Evolutionary conservation across 2,797 vertebrate genomes (phyloP).

Genomic region (Graptemys geographica): DNA sequence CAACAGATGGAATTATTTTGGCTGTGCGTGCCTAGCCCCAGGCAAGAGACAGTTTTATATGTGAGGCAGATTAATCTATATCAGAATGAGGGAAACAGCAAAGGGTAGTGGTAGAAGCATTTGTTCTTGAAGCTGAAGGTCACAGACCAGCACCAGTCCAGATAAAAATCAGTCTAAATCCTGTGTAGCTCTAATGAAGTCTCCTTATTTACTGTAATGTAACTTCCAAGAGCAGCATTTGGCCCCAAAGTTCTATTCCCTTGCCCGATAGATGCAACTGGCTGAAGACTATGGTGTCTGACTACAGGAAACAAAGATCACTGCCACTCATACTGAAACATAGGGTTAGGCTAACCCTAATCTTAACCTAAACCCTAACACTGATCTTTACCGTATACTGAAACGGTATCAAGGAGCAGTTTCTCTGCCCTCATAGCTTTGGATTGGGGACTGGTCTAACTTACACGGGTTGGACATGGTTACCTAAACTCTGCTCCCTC

Average conservation of each 20-base stretch:
- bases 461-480: accelerated
- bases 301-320: background rate
- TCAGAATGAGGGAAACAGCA: background rate
- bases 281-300: background rate
- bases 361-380: background rate
- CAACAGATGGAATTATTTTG: background rate
- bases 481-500: background rate
- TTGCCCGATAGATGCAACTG: background rate
- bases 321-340: background rate
- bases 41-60: background rate
- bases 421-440: background rate
- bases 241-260: background rate
- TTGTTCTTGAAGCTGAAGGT: background rate
- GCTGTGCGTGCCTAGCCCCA: background rate
- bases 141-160: background rate
- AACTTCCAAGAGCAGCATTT: background rate
- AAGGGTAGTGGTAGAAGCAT: background rate
- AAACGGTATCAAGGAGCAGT: background rate
- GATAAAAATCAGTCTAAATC: background rate
- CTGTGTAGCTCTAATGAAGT: background rate
- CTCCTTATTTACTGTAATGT: background rate
- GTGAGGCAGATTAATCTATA: background rate
- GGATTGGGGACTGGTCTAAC: background rate
- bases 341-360: background rate
- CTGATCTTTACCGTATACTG: background rate